phyloP scores from a whole-genome alignment of 2,113 vertebrate species.

The Lamprologus tigripictilis region DNA sequence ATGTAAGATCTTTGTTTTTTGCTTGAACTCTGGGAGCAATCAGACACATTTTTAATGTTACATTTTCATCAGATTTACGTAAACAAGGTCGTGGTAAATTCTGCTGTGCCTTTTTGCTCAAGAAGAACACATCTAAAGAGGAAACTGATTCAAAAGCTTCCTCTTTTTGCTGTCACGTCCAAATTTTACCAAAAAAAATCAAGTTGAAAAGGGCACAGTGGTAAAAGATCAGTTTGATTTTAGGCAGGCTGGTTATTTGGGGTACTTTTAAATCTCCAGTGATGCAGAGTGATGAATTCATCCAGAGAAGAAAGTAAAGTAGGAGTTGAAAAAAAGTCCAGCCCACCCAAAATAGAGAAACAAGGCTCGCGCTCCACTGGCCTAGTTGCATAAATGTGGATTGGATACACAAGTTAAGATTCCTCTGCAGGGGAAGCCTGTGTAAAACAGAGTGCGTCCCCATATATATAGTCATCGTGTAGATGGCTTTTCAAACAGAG shows the following conservation, averaged over 20 bases:
- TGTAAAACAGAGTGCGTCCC: neutral
- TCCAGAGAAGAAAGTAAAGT: neutral
- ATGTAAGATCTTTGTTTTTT: neutral
- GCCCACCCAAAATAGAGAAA: constrained; percentile 17
- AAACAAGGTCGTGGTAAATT: neutral
- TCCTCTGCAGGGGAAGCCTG: neutral
- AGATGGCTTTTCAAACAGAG: neutral
- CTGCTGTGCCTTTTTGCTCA: neutral
- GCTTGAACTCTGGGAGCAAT: neutral
- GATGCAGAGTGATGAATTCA: neutral
- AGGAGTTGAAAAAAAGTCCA: neutral
- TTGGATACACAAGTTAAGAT: neutral
- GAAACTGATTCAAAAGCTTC: neutral
- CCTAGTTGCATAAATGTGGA: constrained; percentile 30
- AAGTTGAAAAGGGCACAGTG: neutral
- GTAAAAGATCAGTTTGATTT: neutral
- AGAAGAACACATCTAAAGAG: neutral
- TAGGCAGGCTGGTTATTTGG: neutral
- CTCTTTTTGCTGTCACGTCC: neutral
- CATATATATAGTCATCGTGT: neutral
- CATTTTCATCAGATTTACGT: neutral
- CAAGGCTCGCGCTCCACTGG: neutral
- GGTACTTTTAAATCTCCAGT: neutral
- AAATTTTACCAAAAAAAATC: neutral
- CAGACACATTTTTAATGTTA: neutral